Evolutionary conservation across 2,888 invertebrate species (phyloP).

Genomic region (Abscondita cerata): DNA sequence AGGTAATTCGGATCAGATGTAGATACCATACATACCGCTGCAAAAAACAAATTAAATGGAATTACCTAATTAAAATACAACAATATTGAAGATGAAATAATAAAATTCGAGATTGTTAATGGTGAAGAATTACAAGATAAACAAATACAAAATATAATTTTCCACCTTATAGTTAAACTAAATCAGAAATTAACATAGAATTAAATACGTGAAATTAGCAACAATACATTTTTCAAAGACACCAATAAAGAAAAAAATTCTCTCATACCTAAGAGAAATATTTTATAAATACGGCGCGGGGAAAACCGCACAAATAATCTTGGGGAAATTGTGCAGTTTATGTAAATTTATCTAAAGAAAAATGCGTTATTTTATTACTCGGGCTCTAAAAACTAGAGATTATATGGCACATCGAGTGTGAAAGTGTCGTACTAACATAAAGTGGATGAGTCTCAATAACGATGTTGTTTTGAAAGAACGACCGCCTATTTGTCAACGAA

Average conservation of each 20-base stretch:
- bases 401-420: conserved; percentile 26
- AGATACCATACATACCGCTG: conserved; percentile 2
- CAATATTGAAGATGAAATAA: neutral
- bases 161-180: neutral
- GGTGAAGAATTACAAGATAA: conserved; percentile 1
- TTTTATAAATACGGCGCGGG: too few relatives aligned
- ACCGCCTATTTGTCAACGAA: conserved; percentile 40
- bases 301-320: too few relatives aligned
- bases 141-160: neutral
- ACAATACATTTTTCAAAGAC: too few relatives aligned
- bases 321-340: conserved; percentile 11
- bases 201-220: too few relatives aligned
- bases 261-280: too few relatives aligned
- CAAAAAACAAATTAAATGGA: neutral
- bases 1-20: neutral
- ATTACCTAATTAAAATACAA: conserved; percentile 1
- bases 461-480: conserved; percentile 42
- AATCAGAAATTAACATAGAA: too few relatives aligned
- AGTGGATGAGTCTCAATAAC: conserved; percentile 34
- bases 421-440: conserved; percentile 28
- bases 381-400: conserved; percentile 16
- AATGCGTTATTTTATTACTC: conserved; percentile 17
- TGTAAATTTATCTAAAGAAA: conserved; percentile 10
- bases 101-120: neutral
- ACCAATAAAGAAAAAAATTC: too few relatives aligned